Evolutionary conservation across 2,797 vertebrate genomes (phyloP), one percentile per base, ranked within the genome.

Genomic region (Semaprochilodus insignis): DNA sequence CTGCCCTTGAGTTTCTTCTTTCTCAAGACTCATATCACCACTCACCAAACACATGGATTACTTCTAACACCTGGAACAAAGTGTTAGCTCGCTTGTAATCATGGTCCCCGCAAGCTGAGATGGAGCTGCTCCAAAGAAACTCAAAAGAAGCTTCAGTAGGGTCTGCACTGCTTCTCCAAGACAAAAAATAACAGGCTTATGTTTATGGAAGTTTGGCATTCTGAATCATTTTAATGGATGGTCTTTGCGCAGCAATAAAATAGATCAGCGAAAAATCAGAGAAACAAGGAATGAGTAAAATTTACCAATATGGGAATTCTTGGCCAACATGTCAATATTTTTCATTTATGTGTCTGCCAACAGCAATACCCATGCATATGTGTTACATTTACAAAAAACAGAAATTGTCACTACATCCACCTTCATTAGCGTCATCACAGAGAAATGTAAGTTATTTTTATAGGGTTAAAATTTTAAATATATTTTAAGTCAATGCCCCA

Each of bases 1-100:
- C 69, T 84, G 91, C 78, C 91, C 91, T 92, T 91, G 91, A 89
- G 88, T 85, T 55, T 83, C 85, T 86, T 88, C 90, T 89, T 91
- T 91, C 89, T 85, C 85, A 81, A 83, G 77, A 79, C 76, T 80
- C 90, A 90, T 85, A 87, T 88, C 87, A 80, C 84, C 86, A 76
- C 79, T 88, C 86, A 81, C 81, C 85, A 88, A 88, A 91, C 87
- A 89, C 79, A 80, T 85, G 85, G 91, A 91, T 92, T 92, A 91
- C 83, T 80, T 66, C 88, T 84, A 84, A 93, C 86, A 88, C 87
- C 85, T 34, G 54, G 87, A 82, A 88, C 88, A 89, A 92, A 90
- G 91, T 89, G 90, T 74, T 81, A 89, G 88, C 16, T 76, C 31
- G 36, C 51, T 59, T 23, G 21, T 76, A 80, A 77, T 60, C 25